These are phyloP conservation scores for Acanthiza pusilla DNA, from an alignment of 2,797 vertebrate species.

Conservation along the genomic window DNA sequence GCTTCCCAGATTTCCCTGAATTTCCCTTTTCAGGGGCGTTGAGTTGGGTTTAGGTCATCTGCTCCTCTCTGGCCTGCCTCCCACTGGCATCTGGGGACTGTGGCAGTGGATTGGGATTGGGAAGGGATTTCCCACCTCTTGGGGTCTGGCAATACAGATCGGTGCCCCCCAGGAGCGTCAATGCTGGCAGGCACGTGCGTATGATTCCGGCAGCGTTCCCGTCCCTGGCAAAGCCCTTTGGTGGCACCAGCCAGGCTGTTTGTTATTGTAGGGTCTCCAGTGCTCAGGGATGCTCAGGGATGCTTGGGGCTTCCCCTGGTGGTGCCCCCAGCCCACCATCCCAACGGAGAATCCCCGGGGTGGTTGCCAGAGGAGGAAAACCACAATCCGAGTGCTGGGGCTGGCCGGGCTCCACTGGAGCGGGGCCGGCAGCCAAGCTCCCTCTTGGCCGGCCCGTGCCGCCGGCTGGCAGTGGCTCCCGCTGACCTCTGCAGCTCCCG, in stretches of 20 bases:
- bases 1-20: neutral
- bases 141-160: rapidly evolving
- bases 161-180: neutral
- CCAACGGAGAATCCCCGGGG: neutral
- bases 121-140: neutral
- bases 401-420: constrained; percentile 1
- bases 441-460: neutral
- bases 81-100: rapidly evolving
- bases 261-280: neutral
- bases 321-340: neutral
- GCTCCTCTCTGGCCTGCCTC: neutral
- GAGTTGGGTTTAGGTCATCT: neutral
- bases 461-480: neutral
- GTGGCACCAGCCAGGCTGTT: rapidly evolving
- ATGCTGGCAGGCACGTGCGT: rapidly evolving
- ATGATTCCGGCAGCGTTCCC: neutral
- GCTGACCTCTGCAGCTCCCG: neutral
- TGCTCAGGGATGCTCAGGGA: rapidly evolving
- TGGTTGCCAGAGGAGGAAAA: constrained; percentile 21
- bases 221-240: neutral
- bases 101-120: rapidly evolving
- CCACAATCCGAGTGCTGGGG: neutral
- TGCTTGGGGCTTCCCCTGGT: neutral
- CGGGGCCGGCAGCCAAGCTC: constrained; percentile 8
- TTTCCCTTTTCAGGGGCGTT: rapidly evolving